A percentile compares a stretch with the other conserved stretches of the same genome.
Conservation (phyloP, 2,888 invertebrate genomes). For the Pandemis cinnamomeana region DNA sequence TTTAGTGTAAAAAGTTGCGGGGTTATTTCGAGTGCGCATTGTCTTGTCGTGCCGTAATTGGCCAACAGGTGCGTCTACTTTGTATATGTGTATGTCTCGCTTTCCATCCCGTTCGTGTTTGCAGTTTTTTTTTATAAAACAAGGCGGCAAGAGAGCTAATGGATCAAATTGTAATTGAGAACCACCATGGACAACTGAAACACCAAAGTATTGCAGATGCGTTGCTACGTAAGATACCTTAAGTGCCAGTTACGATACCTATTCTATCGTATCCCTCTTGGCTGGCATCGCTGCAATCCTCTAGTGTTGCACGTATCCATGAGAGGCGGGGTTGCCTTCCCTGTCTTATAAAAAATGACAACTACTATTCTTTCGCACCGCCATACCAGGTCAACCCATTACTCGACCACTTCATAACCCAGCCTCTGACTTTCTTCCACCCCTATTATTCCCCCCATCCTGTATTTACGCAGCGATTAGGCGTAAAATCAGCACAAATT, state of each 20-base stretch:
- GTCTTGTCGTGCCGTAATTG: constrained; percentile 52
- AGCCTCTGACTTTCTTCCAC: constrained; percentile 23
- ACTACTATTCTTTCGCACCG: not conserved
- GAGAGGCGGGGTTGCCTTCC: too few species aligned
- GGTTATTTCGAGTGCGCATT: constrained; percentile 49
- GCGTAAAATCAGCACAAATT: constrained; percentile 41
- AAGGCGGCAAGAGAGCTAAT: too few species aligned
- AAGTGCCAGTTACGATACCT: too few species aligned
- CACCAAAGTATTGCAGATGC: too few species aligned
- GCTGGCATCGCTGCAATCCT: too few species aligned
- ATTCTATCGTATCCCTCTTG: too few species aligned
- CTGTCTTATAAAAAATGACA: too few species aligned
- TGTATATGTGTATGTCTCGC: not conserved
- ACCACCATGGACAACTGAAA: too few species aligned
- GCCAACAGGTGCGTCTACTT: constrained; percentile 44
- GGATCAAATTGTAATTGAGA: too few species aligned
- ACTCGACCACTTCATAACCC: not conserved
- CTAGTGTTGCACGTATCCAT: too few species aligned
- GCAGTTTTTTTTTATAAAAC: not conserved
- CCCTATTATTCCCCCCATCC: constrained; percentile 31
- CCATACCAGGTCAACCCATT: not conserved
- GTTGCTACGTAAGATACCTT: too few species aligned
- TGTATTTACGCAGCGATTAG: constrained; percentile 40
- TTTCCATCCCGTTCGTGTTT: not conserved
- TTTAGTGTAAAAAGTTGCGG: constrained; percentile 49